phyloP scores from a whole-genome alignment of 2,888 invertebrate genomes.

The Brachyptera putata region DNA sequence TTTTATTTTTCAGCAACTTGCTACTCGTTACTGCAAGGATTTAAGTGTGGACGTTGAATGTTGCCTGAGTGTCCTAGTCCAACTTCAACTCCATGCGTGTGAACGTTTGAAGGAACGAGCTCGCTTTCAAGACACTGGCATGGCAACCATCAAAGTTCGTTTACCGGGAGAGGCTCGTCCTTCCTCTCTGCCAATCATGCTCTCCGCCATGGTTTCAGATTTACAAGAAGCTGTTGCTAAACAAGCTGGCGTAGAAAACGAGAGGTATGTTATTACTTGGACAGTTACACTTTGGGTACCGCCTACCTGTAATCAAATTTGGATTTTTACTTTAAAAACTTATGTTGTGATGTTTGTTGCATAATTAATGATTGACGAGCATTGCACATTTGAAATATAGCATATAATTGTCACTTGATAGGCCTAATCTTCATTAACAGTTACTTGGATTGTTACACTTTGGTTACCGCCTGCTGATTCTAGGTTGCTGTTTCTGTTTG shows the following conservation, averaged over 20 bases:
- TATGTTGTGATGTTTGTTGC: too few relatives aligned
- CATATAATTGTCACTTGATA: too few relatives aligned
- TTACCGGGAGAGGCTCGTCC: slow-evolving; percentile 51
- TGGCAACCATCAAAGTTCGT: slow-evolving; percentile 68
- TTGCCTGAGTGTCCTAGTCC: slow-evolving; percentile 54
- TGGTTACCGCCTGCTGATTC: too few relatives aligned
- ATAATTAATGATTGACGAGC: too few relatives aligned
- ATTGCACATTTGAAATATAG: too few relatives aligned
- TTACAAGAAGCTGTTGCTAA: slow-evolving; percentile 53
- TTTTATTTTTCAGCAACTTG: slow-evolving; percentile 54
- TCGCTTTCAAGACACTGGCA: slow-evolving; percentile 63
- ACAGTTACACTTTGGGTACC: too few relatives aligned
- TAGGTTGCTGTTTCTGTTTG: too few relatives aligned
- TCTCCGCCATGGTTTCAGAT: slow-evolving; percentile 53
- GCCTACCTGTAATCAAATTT: too few relatives aligned
- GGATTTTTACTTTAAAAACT: too few relatives aligned
- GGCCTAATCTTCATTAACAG: too few relatives aligned
- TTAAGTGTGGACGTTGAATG: slow-evolving; percentile 52
- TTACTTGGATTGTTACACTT: too few relatives aligned
- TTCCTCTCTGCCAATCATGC: slow-evolving; percentile 53
- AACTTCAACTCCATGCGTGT: slow-evolving; percentile 64
- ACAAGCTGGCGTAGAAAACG: slow-evolving; percentile 45
- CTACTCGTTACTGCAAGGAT: slow-evolving; percentile 53
- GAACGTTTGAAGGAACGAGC: slow-evolving; percentile 66
- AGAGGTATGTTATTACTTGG: slow-evolving; percentile 46